Percentiles rank a stretch among this genome's conserved stretches.
phyloP scores from a whole-genome alignment of 2,797 vertebrate genomes.

The Pipistrellus nathusii region DNA sequence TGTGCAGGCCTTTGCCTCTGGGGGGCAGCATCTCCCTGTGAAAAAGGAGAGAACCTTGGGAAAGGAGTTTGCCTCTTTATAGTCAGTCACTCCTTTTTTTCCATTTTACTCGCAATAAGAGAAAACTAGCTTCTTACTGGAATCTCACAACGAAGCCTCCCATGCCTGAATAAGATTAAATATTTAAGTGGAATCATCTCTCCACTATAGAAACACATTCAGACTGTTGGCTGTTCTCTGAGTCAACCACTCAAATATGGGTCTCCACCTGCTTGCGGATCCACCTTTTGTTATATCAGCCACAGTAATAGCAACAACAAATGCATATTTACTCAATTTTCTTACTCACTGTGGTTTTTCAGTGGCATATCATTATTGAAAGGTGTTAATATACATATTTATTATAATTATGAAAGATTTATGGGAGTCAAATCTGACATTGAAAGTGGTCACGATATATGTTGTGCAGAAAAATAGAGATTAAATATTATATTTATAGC shows the following conservation, averaged over 20 bases:
- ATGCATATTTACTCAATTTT: neutral
- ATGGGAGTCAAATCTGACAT: neutral
- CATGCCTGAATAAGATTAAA: neutral
- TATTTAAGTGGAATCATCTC: neutral
- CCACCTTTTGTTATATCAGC: accelerated
- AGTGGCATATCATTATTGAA: neutral
- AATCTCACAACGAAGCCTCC: neutral
- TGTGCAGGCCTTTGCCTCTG: neutral
- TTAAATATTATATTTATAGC: neutral
- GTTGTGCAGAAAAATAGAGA: neutral
- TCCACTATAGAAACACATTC: neutral
- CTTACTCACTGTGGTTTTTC: neutral
- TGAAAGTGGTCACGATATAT: neutral
- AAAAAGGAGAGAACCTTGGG: neutral
- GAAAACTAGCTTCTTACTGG: neutral
- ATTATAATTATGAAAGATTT: constrained; percentile 18
- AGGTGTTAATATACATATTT: neutral
- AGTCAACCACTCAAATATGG: neutral
- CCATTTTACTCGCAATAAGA: neutral
- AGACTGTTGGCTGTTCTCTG: neutral
- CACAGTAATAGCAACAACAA: neutral
- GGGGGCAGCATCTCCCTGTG: neutral
- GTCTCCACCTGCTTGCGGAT: neutral
- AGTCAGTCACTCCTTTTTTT: neutral
- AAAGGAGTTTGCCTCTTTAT: accelerated